These are phyloP conservation scores for Popillia japonica DNA, from an alignment of 1,140 invertebrate species.

Conservation along the genomic window DNA sequence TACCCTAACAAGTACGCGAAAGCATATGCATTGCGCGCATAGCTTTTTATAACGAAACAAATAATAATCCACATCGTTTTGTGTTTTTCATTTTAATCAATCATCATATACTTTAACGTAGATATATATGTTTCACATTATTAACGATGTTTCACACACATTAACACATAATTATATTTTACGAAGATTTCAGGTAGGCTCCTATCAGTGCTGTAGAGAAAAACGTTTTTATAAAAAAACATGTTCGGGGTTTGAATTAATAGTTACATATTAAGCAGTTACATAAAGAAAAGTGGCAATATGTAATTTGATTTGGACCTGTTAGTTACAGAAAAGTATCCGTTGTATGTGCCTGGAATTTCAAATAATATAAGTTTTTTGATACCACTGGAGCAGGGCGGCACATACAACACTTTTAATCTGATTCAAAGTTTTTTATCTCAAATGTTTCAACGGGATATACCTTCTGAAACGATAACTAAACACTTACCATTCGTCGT, in stretches of 20 bases:
- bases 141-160: constrained; percentile 52
- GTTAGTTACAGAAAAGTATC: not conserved
- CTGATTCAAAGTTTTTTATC: not conserved
- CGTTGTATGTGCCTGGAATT: constrained; percentile 32
- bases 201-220: constrained; percentile 59
- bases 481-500: constrained; percentile 96
- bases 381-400: not conserved
- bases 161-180: constrained; percentile 57
- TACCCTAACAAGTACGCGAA: constrained; percentile 58
- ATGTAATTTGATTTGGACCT: constrained; percentile 17
- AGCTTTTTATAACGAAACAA: constrained; percentile 44
- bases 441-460: not conserved
- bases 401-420: constrained; percentile 25
- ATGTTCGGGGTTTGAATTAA: constrained; percentile 40
- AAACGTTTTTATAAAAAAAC: constrained; percentile 53
- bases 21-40: constrained; percentile 60
- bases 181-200: constrained; percentile 53
- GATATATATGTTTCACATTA: constrained; percentile 45
- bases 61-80: constrained; percentile 45
- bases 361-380: not conserved
- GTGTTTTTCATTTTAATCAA: constrained; percentile 39
- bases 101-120: constrained; percentile 41
- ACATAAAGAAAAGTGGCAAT: constrained; percentile 15
- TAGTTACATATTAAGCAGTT: constrained; percentile 24
- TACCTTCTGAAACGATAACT: not conserved